Conservation (phyloP, 2,797 vertebrate species). For the Syncerus caffer region DNA sequence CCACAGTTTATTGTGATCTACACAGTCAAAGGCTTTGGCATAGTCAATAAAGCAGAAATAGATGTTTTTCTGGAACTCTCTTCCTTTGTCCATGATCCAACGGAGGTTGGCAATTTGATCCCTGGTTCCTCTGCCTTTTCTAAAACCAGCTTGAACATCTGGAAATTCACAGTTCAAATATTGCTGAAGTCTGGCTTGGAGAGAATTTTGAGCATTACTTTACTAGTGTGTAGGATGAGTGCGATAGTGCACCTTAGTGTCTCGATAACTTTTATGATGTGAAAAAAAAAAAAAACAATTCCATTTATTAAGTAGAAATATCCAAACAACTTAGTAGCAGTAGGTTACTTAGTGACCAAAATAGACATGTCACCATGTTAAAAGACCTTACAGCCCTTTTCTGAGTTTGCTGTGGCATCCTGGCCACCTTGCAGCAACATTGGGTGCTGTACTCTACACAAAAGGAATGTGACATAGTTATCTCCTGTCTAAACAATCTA, state of each 20-base stretch:
- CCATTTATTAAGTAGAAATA: not conserved
- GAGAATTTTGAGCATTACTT: too few relatives aligned
- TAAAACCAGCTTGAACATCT: too few relatives aligned
- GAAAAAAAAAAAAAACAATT: not conserved
- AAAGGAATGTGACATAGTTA: not conserved
- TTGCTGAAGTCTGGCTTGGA: too few relatives aligned
- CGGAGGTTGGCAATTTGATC: too few relatives aligned
- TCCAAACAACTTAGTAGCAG: not conserved
- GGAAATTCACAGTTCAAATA: too few relatives aligned
- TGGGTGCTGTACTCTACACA: not conserved
- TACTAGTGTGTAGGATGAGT: too few relatives aligned
- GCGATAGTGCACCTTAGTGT: not conserved
- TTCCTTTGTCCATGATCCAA: too few relatives aligned
- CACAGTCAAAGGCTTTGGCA: too few relatives aligned
- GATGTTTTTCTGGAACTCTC: too few relatives aligned
- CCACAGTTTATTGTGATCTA: too few relatives aligned
- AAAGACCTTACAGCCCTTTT: not conserved
- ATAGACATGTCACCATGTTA: not conserved
- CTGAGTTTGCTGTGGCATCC: not conserved
- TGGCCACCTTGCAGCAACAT: rapidly evolving
- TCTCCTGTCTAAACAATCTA: not conserved
- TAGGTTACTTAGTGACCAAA: not conserved
- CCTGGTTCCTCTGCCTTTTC: too few relatives aligned
- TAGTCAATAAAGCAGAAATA: too few relatives aligned
- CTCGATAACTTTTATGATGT: not conserved